Base-by-base conservation (phyloP, 2,797 vertebrate genomes). In the Eidolon dupreanum region DNA sequence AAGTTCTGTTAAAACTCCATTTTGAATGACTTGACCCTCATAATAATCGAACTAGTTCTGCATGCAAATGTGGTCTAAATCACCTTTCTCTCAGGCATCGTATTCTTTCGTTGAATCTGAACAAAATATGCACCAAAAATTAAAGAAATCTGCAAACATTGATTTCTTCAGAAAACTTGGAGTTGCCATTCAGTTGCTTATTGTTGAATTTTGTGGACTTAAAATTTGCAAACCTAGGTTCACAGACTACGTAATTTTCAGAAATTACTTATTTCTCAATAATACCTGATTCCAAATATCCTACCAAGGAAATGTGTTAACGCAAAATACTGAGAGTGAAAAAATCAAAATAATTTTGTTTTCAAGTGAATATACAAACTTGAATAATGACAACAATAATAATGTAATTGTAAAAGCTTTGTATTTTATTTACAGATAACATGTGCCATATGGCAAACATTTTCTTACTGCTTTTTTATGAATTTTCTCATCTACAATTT, bases 11-110 rank as follows among this genome's bases (percentile, higher is more conserved):
- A 97, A 90, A 94, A 75, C 88, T 93, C 66, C 88, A 65, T 95
- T 97, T 95, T 97, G 94, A 98, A 94, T 97, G 96, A 97, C 95
- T 97, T 97, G 97, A 97, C 96, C 96, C 96, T 95, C 90, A 87
- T 93, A 92, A 87, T 77, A 96, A 96, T 61, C 15, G 57, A 93
- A 98, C 95, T 78, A 73, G 31, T 83, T 95, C 81, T 97, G 97
- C 95, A 97, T 97, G 92, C 81, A 97, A 97, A 97, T 97, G 95
- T 15, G 83, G 28, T 83, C 28, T 65, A 74, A 85, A 94, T 92
- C 87, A 93, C 57, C 63, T 78, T 96, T 94, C 53, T 66, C 33
- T 94, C 88, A 88, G 61, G 51, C 63, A 83, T 79, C 66, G 66
- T 36, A 90, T 93, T 88, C 90, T 86, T 90, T 88, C 59, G 33